Base-by-base conservation (phyloP, 1,140 invertebrate genomes). In the Cyclina sinensis region DNA sequence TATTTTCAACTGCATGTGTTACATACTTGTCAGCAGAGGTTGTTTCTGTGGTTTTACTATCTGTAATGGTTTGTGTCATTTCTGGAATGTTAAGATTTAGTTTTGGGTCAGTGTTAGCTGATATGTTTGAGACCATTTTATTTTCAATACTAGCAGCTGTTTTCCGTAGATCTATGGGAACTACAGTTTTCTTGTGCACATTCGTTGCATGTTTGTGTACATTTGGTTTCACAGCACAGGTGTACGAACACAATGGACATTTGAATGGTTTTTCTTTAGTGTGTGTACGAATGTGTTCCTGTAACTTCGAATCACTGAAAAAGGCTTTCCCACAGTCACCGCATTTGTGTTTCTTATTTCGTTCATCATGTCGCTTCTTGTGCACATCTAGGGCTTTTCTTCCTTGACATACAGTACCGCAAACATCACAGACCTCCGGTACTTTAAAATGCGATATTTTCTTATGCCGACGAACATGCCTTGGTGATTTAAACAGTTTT, bases 291-390 rank as follows among this genome's bases (percentile, higher is more conserved):
- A 68, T 68, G 32, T 68, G 62, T 32, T 68, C 27, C 62, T 68
- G 27, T 16, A 68, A 37, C 32, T 32, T 32, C 3, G 62, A 32
- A 37, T 30, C 32, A 30, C 62, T 68, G 62, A 68, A 68, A 37
- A 68, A 68, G 12, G 62, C 62, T 68, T 68, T 68, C 3, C 62
- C 62, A 32, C 62, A 68, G 9, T 68, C 62, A 68, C n/a, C 62
- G 18, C 62, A 68, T 16, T 4, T 27, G 32, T 32, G 32, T 18
- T 32, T 68, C 9, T 37, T 30, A 24, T 68, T 68, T 16, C 30
- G 11, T 68, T 30, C 62, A 68, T 68, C 62, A 32, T 68, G 62
- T 27, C 62, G 62, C 32, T 68, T 68, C n/a, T 68, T 30, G 32
- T 68, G 62, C 1, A 68, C 27, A 9, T 30, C 32, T 9, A 68